phyloP scores from a whole-genome alignment of 2,888 invertebrate species.

The Petrolisthes manimaculis region DNA sequence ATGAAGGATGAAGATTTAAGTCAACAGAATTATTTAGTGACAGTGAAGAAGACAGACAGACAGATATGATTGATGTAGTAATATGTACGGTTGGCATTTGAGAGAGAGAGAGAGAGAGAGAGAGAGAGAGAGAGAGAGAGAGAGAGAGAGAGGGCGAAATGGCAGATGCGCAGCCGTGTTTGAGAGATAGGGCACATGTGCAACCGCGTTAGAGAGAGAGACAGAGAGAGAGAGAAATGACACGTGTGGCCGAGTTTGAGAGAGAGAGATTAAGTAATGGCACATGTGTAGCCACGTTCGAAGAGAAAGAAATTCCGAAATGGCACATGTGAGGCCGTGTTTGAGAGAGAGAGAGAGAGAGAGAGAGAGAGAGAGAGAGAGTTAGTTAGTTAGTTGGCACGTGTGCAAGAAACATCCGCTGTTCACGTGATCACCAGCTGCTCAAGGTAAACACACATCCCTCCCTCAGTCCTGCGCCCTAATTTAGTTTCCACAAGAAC shows the following conservation, averaged over 20 bases:
- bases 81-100: too few species aligned
- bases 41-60: not conserved
- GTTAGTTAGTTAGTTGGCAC: not conserved
- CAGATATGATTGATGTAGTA: too few species aligned
- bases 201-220: not conserved
- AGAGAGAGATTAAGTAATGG: not conserved
- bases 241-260: not conserved
- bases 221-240: not conserved
- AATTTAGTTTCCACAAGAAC: not conserved
- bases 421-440: not conserved
- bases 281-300: not conserved
- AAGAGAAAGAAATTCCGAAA: not conserved
- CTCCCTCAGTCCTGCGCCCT: not conserved
- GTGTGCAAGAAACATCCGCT: not conserved
- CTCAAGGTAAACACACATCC: not conserved
- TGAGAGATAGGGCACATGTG: not conserved
- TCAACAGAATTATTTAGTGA: too few species aligned
- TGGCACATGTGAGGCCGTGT: not conserved
- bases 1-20: too few species aligned
- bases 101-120: slow-evolving; percentile 1
- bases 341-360: slow-evolving; percentile 6
- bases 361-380: slow-evolving; percentile 10
- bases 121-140: slow-evolving; percentile 4
- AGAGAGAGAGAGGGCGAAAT: not conserved
- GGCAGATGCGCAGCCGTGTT: not conserved